phyloP scores from a whole-genome alignment of 2,113 vertebrate genomes.

The Donacobius atricapilla region DNA sequence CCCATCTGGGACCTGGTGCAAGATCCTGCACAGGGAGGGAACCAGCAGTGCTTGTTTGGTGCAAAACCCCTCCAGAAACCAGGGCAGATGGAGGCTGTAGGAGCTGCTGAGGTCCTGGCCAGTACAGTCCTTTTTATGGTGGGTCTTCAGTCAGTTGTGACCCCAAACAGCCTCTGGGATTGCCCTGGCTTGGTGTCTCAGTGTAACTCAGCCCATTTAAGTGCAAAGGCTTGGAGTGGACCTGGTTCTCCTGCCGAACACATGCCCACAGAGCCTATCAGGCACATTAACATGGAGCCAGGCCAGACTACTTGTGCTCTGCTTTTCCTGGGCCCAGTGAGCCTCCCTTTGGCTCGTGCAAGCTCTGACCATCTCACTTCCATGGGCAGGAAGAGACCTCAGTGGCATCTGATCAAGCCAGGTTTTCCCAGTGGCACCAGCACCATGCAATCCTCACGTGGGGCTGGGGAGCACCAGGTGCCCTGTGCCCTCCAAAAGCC shows the following conservation, averaged over 20 bases:
- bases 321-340: neutral
- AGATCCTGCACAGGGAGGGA: neutral
- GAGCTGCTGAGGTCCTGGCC: neutral
- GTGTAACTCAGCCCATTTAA: neutral
- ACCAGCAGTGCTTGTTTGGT: neutral
- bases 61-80: neutral
- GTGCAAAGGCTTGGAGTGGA: neutral
- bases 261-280: neutral
- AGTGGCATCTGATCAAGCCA: neutral
- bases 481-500: neutral
- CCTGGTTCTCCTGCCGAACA: neutral
- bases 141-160: neutral
- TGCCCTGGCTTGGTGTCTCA: neutral
- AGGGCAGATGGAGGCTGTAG: neutral
- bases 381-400: neutral
- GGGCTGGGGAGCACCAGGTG: neutral
- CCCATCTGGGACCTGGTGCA: fast-evolving
- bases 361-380: neutral
- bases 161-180: neutral
- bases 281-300: neutral
- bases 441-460: fast-evolving
- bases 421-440: neutral
- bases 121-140: neutral
- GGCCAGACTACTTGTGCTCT: neutral
- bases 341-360: neutral